A percentile compares a stretch with the other conserved stretches of the same genome.
Conservation (phyloP, 2,888 invertebrate genomes). For the Byasa hedistus region DNA sequence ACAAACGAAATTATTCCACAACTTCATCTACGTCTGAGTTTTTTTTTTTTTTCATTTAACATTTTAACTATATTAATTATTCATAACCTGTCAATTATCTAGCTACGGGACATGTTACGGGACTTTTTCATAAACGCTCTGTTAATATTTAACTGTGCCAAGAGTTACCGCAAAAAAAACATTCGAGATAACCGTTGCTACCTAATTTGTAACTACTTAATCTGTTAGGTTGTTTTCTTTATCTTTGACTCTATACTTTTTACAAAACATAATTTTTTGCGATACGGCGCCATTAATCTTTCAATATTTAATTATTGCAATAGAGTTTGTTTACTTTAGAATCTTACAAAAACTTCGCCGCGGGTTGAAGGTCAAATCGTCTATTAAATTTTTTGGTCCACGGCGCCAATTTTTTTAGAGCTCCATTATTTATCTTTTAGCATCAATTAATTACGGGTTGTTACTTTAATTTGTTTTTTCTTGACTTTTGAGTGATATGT, state of each 20-base stretch:
- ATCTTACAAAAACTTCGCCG: slow-evolving; percentile 1
- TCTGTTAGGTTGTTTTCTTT: neutral
- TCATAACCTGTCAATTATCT: slow-evolving; percentile 4
- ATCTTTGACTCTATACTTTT: neutral
- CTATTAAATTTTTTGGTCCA: slow-evolving; percentile 37
- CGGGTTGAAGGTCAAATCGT: slow-evolving; percentile 47
- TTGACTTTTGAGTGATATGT: neutral
- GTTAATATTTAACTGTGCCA: slow-evolving; percentile 23
- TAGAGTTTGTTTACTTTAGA: slow-evolving; percentile 10
- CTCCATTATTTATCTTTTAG: slow-evolving; percentile 29
- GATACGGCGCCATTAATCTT: slow-evolving; percentile 6
- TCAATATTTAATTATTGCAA: slow-evolving; percentile 4
- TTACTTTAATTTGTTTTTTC: slow-evolving; percentile 8
- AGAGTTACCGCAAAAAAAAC: slow-evolving; percentile 16
- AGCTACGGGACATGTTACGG: slow-evolving; percentile 20
- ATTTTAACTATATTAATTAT: slow-evolving; percentile 1
- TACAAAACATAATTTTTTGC: neutral
- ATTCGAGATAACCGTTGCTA: slow-evolving; percentile 8
- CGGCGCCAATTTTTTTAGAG: slow-evolving; percentile 55
- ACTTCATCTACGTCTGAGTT: neutral
- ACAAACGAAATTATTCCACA: neutral
- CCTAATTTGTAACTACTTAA: neutral
- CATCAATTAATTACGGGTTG: slow-evolving; percentile 20
- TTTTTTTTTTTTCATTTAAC: neutral
- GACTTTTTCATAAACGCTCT: slow-evolving; percentile 12